Base-by-base conservation (phyloP, 2,888 invertebrate species). In the Pomacea canaliculata region DNA sequence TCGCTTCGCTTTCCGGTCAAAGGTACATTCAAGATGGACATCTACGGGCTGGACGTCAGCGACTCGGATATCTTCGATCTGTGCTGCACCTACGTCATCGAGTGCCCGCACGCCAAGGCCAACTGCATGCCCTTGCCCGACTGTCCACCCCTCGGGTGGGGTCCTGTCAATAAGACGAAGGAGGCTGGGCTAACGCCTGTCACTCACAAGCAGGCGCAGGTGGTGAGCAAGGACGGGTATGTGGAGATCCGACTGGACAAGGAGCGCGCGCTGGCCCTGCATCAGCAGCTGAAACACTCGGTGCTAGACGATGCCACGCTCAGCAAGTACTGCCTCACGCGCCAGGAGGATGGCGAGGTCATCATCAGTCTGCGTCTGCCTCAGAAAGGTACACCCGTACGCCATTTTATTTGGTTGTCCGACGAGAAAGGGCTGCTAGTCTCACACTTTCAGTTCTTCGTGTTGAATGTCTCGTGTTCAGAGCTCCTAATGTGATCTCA, bases 81-180 rank as follows among this genome's bases (percentile, higher is more conserved):
- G 70, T 84, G 85, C 13, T 89, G 88, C 78, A 87, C 89, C 23
- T 90, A 90, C 80, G 81, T 90, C 23, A 86, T 90, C 48, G 79
- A 83, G 60, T 89, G 89, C 78, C 79, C 82, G 7, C 79, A 83
- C 48, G 82, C 87, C 12, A 84, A 86, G 77, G 81, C 82, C 65
- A 83, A 86, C 70, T 86, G 86, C 76, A 75, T 86, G 63, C 88
- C 88, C 1, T 76, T 89, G 74, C 89, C 89, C 2, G 89, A 88
- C 79, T 83, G 85, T 62, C 89, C 89, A 8, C 87, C 87, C 1
- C 83, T 90, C 59, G 89, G 89, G 18, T 89, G 89, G 89, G 89
- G 89, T 48, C 88, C 88, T 3, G 87, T 86, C 10, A 81, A 80
- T 9, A 87, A 87, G 68, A 85, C 85, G 12, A 83, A 85, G 67